A percentile compares a stretch with the other conserved stretches of the same genome.
Evolutionary conservation across 2,797 vertebrate species (phyloP).

Genomic region (Acestrorhynchus altus): DNA sequence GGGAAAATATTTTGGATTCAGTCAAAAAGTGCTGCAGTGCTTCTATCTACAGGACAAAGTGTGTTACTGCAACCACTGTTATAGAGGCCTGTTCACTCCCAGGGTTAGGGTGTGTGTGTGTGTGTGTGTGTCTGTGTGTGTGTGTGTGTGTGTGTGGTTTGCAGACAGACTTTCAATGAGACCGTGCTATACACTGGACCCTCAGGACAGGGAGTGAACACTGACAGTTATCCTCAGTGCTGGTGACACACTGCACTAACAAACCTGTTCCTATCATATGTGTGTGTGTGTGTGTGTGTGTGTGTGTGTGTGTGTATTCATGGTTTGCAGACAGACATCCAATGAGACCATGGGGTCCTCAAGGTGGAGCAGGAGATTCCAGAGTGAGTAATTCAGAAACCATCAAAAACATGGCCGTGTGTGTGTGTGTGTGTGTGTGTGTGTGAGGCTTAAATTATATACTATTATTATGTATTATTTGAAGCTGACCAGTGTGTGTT

Average conservation of each 20-base stretch:
- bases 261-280: too few species aligned
- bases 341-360: background rate
- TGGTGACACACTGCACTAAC: too few species aligned
- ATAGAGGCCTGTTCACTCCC: too few species aligned
- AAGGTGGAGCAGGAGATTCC: background rate
- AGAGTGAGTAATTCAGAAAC: background rate
- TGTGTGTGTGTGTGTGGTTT: conserved; percentile 19
- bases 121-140: conserved; percentile 8
- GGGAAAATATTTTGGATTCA: too few species aligned
- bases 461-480: background rate
- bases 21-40: background rate
- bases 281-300: background rate
- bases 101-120: background rate
- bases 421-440: conserved; percentile 25
- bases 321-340: conserved; percentile 36
- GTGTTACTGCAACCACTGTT: background rate
- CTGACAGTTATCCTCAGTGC: too few species aligned
- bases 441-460: background rate
- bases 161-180: conserved; percentile 25
- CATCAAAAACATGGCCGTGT: background rate
- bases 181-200: too few species aligned
- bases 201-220: too few species aligned
- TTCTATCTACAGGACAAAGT: conserved; percentile 25
- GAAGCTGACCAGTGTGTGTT: background rate
- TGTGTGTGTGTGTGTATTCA: conserved; percentile 4